Evolutionary conservation across 2,797 vertebrate species (phyloP).

Genomic region (Otolemur crassicaudatus): DNA sequence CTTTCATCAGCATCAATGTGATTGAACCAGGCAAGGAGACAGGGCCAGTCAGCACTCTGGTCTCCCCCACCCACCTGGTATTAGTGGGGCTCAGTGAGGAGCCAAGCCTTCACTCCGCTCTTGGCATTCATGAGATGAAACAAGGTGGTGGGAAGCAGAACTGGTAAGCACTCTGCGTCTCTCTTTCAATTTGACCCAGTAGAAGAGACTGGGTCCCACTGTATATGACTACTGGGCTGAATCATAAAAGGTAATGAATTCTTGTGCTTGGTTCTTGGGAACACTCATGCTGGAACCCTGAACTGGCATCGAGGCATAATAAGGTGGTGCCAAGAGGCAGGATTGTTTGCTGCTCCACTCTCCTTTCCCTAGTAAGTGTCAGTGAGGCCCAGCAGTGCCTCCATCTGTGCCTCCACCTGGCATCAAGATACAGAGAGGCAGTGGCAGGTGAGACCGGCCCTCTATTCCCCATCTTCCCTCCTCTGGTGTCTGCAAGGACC

Average conservation of each 20-base stretch:
- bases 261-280: neutral
- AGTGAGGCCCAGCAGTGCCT: neutral
- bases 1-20: neutral
- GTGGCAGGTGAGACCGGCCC: neutral
- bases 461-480: neutral
- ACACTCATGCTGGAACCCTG: neutral
- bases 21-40: neutral
- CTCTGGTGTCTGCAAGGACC: neutral
- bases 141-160: neutral
- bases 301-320: neutral
- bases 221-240: neutral
- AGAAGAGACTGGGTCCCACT: neutral
- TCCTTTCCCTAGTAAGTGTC: neutral
- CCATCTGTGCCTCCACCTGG: neutral
- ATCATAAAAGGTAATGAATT: neutral
- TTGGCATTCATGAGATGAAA: neutral
- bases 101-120: neutral
- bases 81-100: neutral
- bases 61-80: neutral
- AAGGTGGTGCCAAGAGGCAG: neutral
- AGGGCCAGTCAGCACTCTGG: no score
- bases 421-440: neutral
- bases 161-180: neutral
- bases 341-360: neutral
- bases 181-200: no score